Percentiles rank a stretch among this genome's conserved stretches.
These are phyloP conservation scores for Bellardia bayeri DNA, from an alignment of 2,888 invertebrate species.

Conservation along the genomic window DNA sequence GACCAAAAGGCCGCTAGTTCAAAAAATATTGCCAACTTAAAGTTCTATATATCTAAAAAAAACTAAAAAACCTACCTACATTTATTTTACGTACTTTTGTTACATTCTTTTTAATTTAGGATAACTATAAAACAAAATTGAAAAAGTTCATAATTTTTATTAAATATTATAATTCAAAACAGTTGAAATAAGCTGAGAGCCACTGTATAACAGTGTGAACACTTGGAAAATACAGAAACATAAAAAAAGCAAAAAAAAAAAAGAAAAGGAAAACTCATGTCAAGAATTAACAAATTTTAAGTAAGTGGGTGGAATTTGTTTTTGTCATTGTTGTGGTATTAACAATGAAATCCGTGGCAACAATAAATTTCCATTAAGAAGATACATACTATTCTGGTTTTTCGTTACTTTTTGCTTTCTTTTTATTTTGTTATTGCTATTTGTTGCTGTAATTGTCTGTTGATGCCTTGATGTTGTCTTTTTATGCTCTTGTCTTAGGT, in stretches of 20 bases:
- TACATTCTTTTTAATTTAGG: too few species aligned
- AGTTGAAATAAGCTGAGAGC: too few species aligned
- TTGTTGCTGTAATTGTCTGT: constrained; percentile 5
- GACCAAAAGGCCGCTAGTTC: too few species aligned
- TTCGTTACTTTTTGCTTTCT: constrained; percentile 37
- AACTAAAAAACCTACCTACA: too few species aligned
- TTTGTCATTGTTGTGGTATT: constrained; percentile 56
- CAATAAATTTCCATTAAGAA: constrained; percentile 83
- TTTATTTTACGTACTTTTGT: too few species aligned
- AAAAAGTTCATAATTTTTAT: too few species aligned
- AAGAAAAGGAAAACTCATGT: constrained; percentile 52
- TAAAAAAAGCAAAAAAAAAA: neutral
- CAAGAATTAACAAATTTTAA: constrained; percentile 57
- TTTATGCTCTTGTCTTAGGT: constrained; percentile 42
- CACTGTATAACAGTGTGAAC: neutral
- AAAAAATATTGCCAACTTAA: too few species aligned
- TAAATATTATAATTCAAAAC: too few species aligned
- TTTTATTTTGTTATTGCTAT: constrained; percentile 28
- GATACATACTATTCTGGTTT: constrained; percentile 63
- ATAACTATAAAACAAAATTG: too few species aligned
- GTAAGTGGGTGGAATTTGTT: constrained; percentile 59
- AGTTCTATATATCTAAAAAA: too few species aligned
- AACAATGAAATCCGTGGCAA: constrained; percentile 79
- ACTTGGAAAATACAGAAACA: neutral
- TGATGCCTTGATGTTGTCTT: constrained; percentile 43